Evolutionary conservation across 2,113 vertebrate genomes (phyloP).

Genomic region (Cardinalis cardinalis): DNA sequence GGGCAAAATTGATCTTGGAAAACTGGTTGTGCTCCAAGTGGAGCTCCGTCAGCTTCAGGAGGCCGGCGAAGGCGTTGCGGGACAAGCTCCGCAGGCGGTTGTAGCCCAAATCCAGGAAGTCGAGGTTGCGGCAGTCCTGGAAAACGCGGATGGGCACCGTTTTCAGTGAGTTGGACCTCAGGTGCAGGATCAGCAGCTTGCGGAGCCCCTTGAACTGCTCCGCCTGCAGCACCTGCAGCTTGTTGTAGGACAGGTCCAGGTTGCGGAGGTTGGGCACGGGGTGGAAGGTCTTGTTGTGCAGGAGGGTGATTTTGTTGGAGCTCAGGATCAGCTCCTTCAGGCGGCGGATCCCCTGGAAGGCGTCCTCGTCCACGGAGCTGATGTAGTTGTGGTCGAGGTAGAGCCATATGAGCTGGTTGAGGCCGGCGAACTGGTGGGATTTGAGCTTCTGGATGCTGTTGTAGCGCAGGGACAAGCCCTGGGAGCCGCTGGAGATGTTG

Average conservation of each 20-base stretch:
- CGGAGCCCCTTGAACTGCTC: constrained; percentile 91
- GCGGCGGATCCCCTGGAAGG: constrained; percentile 90
- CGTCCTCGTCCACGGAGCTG: constrained; percentile 86
- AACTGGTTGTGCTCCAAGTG: constrained; percentile 98
- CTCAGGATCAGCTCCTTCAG: constrained; percentile 96
- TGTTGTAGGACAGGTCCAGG: constrained; percentile 96
- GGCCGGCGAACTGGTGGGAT: constrained; percentile 89
- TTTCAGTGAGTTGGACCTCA: constrained; percentile 93
- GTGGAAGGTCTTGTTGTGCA: constrained; percentile 92
- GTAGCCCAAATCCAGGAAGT: constrained; percentile 95
- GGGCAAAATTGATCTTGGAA: constrained; percentile 94
- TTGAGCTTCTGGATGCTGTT: constrained; percentile 94
- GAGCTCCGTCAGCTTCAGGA: constrained; percentile 91
- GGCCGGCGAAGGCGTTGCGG: constrained; percentile 92
- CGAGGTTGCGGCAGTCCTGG: constrained; percentile 94
- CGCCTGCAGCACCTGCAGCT: constrained; percentile 85
- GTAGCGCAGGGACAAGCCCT: constrained; percentile 94
- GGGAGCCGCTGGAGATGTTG: constrained; percentile 92
- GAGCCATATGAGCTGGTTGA: constrained; percentile 95
- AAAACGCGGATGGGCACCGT: constrained; percentile 90
- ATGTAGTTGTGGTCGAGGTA: constrained; percentile 99
- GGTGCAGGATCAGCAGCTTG: constrained; percentile 91
- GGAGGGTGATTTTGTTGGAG: constrained; percentile 91
- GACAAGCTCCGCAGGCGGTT: constrained; percentile 93
- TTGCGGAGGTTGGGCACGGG: constrained; percentile 93